These are phyloP conservation scores for Cervus canadensis DNA, from an alignment of 2,113 vertebrate species.

Conservation along the genomic window DNA sequence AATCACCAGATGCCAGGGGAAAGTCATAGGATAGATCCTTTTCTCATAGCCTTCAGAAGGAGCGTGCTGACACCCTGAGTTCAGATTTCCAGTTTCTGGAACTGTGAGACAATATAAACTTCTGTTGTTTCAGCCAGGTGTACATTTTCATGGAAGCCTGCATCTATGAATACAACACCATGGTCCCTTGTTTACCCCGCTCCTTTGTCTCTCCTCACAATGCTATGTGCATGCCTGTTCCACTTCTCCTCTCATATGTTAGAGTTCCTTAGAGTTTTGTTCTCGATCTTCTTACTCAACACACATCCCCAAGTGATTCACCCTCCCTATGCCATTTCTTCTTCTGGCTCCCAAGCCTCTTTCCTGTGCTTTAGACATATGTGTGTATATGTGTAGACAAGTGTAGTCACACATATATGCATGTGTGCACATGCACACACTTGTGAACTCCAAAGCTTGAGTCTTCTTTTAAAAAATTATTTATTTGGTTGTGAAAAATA, in stretches of 20 bases:
- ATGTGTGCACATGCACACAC: background rate
- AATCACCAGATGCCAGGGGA: background rate
- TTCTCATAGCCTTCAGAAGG: background rate
- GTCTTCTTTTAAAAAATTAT: background rate
- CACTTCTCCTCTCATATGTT: background rate
- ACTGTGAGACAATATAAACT: background rate
- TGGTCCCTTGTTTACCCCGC: background rate
- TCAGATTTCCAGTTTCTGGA: background rate
- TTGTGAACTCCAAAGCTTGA: background rate
- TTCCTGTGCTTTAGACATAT: background rate
- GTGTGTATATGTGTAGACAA: background rate
- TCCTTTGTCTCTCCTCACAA: background rate
- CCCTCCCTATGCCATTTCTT: background rate
- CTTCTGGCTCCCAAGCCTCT: background rate
- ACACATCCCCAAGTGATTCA: background rate
- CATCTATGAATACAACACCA: no score
- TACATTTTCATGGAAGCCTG: background rate
- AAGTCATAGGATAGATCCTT: background rate
- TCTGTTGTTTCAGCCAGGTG: background rate
- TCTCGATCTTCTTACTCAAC: background rate
- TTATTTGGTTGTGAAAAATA: background rate
- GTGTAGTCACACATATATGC: rapidly evolving
- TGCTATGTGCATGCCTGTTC: background rate
- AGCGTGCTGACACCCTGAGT: background rate
- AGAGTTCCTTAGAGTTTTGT: background rate